Evolutionary conservation across 2,113 vertebrate genomes (phyloP).

Genomic region (Panthera uncia): DNA sequence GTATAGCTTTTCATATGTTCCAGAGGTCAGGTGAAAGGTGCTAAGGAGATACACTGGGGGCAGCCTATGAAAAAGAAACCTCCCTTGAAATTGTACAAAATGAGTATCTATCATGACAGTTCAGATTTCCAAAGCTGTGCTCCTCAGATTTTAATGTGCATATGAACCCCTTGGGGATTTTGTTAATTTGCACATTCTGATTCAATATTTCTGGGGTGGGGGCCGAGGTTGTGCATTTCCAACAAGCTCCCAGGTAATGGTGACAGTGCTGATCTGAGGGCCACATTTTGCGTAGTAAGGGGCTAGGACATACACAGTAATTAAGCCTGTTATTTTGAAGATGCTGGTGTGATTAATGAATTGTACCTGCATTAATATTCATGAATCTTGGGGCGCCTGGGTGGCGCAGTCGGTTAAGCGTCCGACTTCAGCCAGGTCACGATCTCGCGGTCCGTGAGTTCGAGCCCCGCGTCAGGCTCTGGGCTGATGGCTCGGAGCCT

Average conservation of each 20-base stretch:
- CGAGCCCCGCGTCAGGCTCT: too few relatives aligned
- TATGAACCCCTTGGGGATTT: background rate
- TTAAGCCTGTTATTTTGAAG: constrained; percentile 8
- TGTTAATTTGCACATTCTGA: background rate
- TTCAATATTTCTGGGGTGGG: background rate
- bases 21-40: background rate
- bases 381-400: too few relatives aligned
- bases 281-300: background rate
- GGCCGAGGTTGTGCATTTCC: background rate
- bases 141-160: background rate
- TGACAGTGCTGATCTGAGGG: background rate
- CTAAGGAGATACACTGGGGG: background rate
- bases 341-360: background rate
- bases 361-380: background rate
- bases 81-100: background rate
- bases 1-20: background rate
- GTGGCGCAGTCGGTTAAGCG: too few relatives aligned
- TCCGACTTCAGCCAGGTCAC: too few relatives aligned
- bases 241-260: background rate
- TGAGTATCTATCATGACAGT: background rate
- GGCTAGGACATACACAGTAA: background rate
- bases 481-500: too few relatives aligned
- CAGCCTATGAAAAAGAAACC: background rate
- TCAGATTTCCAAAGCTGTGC: background rate
- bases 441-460: too few relatives aligned